Percentiles rank a stretch among this genome's conserved stretches.
Evolutionary conservation across 2,113 vertebrate species (phyloP).

Genomic region (Tragulus kanchil): DNA sequence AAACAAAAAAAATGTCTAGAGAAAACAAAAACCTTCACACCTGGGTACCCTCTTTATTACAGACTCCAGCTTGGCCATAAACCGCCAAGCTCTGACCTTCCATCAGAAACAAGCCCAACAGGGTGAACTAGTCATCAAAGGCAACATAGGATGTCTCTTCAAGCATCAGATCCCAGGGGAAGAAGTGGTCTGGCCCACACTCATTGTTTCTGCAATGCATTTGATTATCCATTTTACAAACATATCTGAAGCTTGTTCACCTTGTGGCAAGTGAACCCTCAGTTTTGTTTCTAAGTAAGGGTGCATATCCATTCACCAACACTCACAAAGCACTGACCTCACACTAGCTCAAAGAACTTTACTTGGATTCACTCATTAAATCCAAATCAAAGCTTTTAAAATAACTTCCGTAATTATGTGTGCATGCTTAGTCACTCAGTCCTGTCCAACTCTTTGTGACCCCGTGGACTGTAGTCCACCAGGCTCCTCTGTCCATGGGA

Average conservation of each 20-base stretch:
- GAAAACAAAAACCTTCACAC: slow-evolving; percentile 67
- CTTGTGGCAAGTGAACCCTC: background rate
- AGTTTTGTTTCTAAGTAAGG: slow-evolving; percentile 3
- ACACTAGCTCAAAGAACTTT: background rate
- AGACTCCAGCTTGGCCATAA: slow-evolving; percentile 57
- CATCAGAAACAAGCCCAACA: slow-evolving; percentile 52
- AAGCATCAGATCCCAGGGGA: background rate
- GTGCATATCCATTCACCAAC: background rate
- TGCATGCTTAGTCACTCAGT: too few relatives aligned
- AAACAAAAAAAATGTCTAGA: slow-evolving; percentile 62
- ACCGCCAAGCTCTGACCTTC: slow-evolving; percentile 29
- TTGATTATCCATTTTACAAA: background rate
- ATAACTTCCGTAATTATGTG: background rate
- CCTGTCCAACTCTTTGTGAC: too few relatives aligned
- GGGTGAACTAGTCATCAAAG: slow-evolving; percentile 59
- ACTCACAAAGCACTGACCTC: background rate
- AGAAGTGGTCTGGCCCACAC: background rate
- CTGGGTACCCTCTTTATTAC: slow-evolving; percentile 67
- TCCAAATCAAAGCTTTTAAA: background rate
- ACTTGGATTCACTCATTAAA: slow-evolving; percentile 1
- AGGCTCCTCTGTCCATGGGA: too few relatives aligned
- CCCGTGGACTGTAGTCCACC: too few relatives aligned
- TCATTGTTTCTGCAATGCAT: background rate
- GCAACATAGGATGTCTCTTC: background rate
- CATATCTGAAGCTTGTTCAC: background rate